Conservation (phyloP, 2,797 vertebrate species). For the Holocentrus rufus region DNA sequence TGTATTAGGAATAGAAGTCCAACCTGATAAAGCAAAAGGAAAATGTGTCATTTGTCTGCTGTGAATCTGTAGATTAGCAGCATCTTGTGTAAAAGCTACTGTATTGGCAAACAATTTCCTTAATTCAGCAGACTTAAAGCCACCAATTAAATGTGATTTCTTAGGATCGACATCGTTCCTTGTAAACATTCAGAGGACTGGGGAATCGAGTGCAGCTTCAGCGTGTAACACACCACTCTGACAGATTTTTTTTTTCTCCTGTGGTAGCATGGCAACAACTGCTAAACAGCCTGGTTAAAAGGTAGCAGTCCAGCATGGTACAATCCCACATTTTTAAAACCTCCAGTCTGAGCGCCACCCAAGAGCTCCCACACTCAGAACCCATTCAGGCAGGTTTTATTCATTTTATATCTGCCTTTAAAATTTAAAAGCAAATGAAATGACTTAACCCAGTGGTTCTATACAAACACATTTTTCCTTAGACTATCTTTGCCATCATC, state of each 20-base stretch:
- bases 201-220: slow-evolving; percentile 37
- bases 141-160: slow-evolving; percentile 38
- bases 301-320: slow-evolving; percentile 71
- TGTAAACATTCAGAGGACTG: slow-evolving; percentile 29
- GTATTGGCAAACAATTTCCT: slow-evolving; percentile 51
- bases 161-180: slow-evolving; percentile 33
- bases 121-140: slow-evolving; percentile 34
- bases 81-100: slow-evolving; percentile 27
- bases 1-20: slow-evolving; percentile 45
- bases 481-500: slow-evolving; percentile 27
- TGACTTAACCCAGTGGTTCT: slow-evolving; percentile 23
- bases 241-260: slow-evolving; percentile 35
- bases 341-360: slow-evolving; percentile 46
- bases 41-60: slow-evolving; percentile 47
- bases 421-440: slow-evolving; percentile 5
- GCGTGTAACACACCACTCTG: slow-evolving; percentile 43
- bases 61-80: slow-evolving; percentile 53
- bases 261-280: slow-evolving; percentile 75
- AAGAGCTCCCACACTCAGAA: slow-evolving; percentile 26
- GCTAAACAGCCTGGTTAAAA: slow-evolving; percentile 71
- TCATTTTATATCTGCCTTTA: slow-evolving; percentile 49
- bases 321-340: slow-evolving; percentile 62
- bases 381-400: slow-evolving; percentile 46
- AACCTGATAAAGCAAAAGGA: slow-evolving; percentile 40
- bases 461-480: slow-evolving; percentile 24